Conservation (phyloP, 2,113 vertebrate species). For the Hiodon tergisus region DNA sequence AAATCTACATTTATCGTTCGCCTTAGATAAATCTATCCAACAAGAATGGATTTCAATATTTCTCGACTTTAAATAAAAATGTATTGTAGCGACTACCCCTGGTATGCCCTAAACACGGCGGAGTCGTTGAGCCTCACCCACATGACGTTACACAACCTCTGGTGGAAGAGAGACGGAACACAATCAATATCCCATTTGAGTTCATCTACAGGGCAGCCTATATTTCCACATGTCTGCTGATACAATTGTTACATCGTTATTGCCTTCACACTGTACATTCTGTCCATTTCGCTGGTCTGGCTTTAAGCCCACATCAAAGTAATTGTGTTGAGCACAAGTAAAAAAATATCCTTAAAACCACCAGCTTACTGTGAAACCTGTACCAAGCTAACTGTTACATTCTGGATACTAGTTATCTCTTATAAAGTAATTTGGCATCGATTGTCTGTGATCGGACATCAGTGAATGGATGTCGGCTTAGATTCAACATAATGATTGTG, state of each 20-base stretch:
- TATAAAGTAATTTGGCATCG: too few relatives aligned
- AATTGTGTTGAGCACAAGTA: too few relatives aligned
- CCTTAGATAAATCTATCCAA: too few relatives aligned
- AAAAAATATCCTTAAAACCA: too few relatives aligned
- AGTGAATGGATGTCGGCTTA: not conserved
- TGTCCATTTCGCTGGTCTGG: not conserved
- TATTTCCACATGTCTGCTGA: not conserved
- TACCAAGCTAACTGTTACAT: too few relatives aligned
- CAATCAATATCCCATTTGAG: not conserved
- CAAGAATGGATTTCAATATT: too few relatives aligned
- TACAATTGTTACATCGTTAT: constrained; percentile 2
- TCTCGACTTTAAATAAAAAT: too few relatives aligned
- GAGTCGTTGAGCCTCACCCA: not conserved
- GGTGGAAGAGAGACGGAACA: not conserved
- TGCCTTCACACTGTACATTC: not conserved
- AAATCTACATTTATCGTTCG: too few relatives aligned
- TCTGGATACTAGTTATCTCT: too few relatives aligned
- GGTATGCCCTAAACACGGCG: not conserved
- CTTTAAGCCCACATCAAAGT: not conserved
- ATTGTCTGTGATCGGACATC: not conserved
- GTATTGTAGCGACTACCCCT: not conserved
- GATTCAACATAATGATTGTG: not conserved
- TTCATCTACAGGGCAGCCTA: not conserved
- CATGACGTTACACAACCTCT: not conserved
- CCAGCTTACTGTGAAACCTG: too few relatives aligned